These are phyloP conservation scores for Cyrtonyx montezumae DNA, from an alignment of 2,113 vertebrate genomes.

Conservation along the genomic window DNA sequence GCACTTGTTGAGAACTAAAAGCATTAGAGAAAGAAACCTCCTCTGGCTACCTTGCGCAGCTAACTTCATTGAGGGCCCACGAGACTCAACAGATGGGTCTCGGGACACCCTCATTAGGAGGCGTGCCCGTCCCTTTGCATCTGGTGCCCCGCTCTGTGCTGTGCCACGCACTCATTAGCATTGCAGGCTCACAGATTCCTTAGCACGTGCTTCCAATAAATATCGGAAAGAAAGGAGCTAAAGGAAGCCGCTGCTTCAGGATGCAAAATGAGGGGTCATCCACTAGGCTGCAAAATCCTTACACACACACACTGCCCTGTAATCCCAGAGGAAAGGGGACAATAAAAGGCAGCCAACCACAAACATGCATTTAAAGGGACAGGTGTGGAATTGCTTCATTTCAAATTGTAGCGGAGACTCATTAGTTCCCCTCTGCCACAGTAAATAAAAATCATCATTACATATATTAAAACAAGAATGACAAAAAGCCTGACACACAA, in stretches of 20 bases:
- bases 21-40: conserved; percentile 38
- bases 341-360: conserved; percentile 44
- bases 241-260: not conserved
- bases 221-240: conserved; percentile 20
- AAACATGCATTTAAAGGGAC: conserved; percentile 43
- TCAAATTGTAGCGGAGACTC: conserved; percentile 12
- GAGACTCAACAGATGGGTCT: conserved; percentile 79
- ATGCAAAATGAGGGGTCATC: not conserved
- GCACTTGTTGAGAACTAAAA: conserved; percentile 78
- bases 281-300: conserved; percentile 18
- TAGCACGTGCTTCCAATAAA: conserved; percentile 72
- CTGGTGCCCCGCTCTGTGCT: conserved; percentile 26
- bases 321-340: not conserved
- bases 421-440: conserved; percentile 57
- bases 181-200: conserved; percentile 53
- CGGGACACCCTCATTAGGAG: conserved; percentile 57
- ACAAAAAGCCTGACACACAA: not conserved
- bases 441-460: conserved; percentile 60
- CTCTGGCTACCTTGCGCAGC: conserved; percentile 56
- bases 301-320: not conserved
- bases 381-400: conserved; percentile 54
- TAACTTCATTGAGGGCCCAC: conserved; percentile 68
- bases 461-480: not conserved
- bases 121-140: conserved; percentile 12
- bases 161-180: conserved; percentile 8